Evolutionary conservation across 2,888 invertebrate species (phyloP).

Genomic region (Cephus sareptanus): DNA sequence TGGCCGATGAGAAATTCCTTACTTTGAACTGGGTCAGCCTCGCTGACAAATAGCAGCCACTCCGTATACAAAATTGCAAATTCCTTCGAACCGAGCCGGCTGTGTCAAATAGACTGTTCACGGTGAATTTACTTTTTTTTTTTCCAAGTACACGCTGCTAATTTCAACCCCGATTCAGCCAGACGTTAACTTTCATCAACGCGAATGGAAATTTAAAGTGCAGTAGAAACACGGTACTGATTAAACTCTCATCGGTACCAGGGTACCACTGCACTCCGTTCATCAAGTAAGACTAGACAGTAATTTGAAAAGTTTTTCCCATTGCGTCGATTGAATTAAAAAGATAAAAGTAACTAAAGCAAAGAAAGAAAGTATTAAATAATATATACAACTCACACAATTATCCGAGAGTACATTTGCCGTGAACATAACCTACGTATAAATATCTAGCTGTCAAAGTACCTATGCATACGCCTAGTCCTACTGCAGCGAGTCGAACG

Average conservation of each 20-base stretch:
- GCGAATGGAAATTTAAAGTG: neutral
- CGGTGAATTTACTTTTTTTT: neutral
- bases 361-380: neutral
- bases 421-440: neutral
- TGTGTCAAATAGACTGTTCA: neutral
- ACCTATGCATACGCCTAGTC: neutral
- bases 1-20: neutral
- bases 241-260: neutral
- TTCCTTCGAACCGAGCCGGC: neutral
- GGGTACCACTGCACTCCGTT: neutral
- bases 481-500: neutral
- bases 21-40: neutral
- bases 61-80: neutral
- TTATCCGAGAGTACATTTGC: neutral
- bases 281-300: neutral
- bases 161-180: neutral
- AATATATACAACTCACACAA: too few relatives aligned
- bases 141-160: neutral
- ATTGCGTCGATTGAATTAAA: neutral
- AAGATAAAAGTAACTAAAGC: too few relatives aligned
- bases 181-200: neutral
- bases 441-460: neutral
- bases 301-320: neutral
- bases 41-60: neutral
- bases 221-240: neutral